Evolutionary conservation across 2,888 invertebrate genomes (phyloP).

Genomic region (Euplagia quadripunctaria): DNA sequence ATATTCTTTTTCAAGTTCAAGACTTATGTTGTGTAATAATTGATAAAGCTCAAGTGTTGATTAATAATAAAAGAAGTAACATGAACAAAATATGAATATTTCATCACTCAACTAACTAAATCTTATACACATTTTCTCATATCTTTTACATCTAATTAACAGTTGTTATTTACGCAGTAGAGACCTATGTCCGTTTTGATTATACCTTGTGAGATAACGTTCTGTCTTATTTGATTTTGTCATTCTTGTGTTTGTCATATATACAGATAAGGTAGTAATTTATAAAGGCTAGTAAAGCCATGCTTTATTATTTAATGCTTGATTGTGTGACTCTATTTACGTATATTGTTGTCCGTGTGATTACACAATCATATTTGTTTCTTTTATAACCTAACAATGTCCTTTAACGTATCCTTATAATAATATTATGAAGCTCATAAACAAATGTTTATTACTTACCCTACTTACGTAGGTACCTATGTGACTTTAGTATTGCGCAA

Average conservation of each 20-base stretch:
- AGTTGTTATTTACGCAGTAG: constrained; percentile 57
- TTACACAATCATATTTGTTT: constrained; percentile 67
- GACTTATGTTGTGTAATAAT: not conserved
- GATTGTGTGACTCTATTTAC: constrained; percentile 75
- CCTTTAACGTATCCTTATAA: constrained; percentile 65
- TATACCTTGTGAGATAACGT: constrained; percentile 76
- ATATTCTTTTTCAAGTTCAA: not conserved
- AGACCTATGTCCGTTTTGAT: constrained; percentile 80
- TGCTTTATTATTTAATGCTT: constrained; percentile 81
- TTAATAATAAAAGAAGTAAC: not conserved
- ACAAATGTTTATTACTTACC: constrained; percentile 53
- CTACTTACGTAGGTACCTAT: constrained; percentile 35
- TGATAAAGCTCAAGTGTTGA: not conserved
- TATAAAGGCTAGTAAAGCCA: constrained; percentile 81
- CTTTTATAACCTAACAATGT: constrained; percentile 62
- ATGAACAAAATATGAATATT: constrained; percentile 11
- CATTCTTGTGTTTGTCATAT: constrained; percentile 72
- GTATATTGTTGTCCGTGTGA: constrained; percentile 67
- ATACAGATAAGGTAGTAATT: constrained; percentile 76
- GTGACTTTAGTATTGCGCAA: constrained; percentile 35
- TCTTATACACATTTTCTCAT: constrained; percentile 31
- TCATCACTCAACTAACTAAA: constrained; percentile 17
- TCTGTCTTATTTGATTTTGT: constrained; percentile 78
- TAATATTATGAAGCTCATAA: constrained; percentile 56
- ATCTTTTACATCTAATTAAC: constrained; percentile 45